These are phyloP conservation scores for Phenganax marumi DNA, from an alignment of 92 coral and sea anemone genomes.

Conservation along the genomic window DNA sequence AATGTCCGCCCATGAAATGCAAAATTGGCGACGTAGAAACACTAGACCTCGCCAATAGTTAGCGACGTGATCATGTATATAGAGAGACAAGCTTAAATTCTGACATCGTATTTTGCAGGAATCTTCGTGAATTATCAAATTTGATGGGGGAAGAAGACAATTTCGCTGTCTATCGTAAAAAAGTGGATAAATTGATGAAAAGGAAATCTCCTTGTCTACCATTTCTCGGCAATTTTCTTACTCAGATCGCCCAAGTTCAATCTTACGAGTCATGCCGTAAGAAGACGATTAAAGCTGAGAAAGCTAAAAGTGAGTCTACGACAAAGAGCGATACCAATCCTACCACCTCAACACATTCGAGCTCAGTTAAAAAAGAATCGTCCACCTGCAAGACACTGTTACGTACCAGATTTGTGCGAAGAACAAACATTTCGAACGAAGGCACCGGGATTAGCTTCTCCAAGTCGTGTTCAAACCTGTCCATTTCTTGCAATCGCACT, in stretches of 20 bases:
- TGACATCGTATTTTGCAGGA: conserved; percentile 51
- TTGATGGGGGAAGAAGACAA: conserved; percentile 92
- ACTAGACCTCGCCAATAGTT: too few relatives aligned
- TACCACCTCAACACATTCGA: conserved; percentile 33
- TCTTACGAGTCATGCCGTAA: conserved; percentile 75
- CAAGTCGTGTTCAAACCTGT: conserved; percentile 35
- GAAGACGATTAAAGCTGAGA: conserved; percentile 49
- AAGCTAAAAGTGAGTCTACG: conserved; percentile 21
- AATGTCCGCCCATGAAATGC: too few relatives aligned
- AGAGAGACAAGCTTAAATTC: too few relatives aligned
- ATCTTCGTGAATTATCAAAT: conserved; percentile 83
- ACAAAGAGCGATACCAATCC: conserved; percentile 23
- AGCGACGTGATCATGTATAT: too few relatives aligned
- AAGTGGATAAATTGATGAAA: conserved; percentile 58
- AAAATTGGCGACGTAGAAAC: too few relatives aligned
- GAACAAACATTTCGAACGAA: conserved; percentile 30
- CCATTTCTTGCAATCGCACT: conserved; percentile 23
- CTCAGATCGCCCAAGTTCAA: conserved; percentile 90
- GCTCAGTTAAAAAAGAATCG: conserved; percentile 20
- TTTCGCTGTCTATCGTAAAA: conserved; percentile 77
- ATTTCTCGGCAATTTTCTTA: conserved; percentile 86
- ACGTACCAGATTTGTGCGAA: conserved; percentile 30
- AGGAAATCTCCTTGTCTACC: conserved; percentile 75
- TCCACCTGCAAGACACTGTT: conserved; percentile 24
- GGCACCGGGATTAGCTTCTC: conserved; percentile 24